phyloP scores from a whole-genome alignment of 1,140 invertebrate species.

The Plutomurus gul region DNA sequence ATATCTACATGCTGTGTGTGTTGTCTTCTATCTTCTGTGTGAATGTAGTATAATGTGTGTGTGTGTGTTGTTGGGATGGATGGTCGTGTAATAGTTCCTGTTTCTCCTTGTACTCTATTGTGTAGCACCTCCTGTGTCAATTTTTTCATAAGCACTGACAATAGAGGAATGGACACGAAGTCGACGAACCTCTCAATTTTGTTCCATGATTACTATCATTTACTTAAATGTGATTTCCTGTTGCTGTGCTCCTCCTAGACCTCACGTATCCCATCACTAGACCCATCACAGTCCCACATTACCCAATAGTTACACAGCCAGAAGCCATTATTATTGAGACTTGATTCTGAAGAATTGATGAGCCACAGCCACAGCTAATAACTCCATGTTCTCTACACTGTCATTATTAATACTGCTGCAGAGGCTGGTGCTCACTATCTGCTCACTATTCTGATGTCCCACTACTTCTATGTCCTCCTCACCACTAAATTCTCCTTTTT shows the following conservation, averaged over 20 bases:
- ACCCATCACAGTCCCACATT: conserved; percentile 33
- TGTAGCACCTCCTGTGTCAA: conserved; percentile 19
- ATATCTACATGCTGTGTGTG: background rate
- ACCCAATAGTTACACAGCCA: conserved; percentile 38
- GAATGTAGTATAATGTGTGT: background rate
- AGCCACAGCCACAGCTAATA: conserved; percentile 33
- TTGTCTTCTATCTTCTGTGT: background rate
- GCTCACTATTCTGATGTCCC: background rate
- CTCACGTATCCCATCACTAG: conserved; percentile 44
- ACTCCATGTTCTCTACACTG: conserved; percentile 17
- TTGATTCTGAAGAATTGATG: conserved; percentile 47
- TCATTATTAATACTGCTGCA: conserved; percentile 9
- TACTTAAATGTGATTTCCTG: conserved; percentile 50
- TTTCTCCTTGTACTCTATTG: background rate
- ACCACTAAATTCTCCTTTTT: conserved; percentile 21
- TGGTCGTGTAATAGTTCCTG: background rate
- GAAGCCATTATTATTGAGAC: conserved; percentile 39
- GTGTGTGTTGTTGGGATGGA: background rate
- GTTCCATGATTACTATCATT: conserved; percentile 46
- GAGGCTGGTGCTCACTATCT: background rate
- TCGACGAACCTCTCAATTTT: conserved; percentile 45
- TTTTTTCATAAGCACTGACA: conserved; percentile 18
- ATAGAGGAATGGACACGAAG: no score
- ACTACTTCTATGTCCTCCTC: background rate
- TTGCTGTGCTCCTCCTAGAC: conserved; percentile 46